Evolutionary conservation across 2,797 vertebrate genomes (phyloP).

Genomic region (Falco berigora): DNA sequence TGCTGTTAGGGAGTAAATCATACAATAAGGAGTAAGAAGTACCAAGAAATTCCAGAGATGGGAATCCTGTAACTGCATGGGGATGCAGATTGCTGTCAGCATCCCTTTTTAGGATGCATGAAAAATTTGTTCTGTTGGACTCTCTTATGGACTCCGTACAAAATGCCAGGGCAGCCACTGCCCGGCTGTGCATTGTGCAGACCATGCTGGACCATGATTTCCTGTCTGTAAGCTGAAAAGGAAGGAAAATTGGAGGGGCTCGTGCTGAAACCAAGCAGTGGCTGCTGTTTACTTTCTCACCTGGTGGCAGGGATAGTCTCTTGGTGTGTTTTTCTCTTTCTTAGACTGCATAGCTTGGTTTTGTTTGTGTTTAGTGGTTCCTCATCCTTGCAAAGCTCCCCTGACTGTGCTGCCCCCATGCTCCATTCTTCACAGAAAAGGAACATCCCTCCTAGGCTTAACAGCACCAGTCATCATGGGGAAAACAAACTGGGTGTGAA

Average conservation of each 20-base stretch:
- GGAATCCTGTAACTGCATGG: not conserved
- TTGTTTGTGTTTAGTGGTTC: not conserved
- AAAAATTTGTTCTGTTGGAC: not conserved
- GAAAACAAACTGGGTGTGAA: not conserved
- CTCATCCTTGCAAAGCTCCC: not conserved
- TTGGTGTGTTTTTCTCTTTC: not conserved
- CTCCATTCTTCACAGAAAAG: not conserved
- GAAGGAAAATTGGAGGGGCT: not conserved
- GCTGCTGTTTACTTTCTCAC: not conserved
- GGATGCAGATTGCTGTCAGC: not conserved
- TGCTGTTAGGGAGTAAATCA: not conserved
- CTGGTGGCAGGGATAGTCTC: not conserved
- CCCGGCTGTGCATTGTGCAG: not conserved
- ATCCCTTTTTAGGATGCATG: not conserved
- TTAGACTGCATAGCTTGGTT: not conserved
- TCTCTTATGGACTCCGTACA: not conserved
- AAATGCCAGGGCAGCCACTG: not conserved
- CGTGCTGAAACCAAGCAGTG: not conserved
- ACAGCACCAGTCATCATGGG: not conserved
- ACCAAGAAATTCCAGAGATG: not conserved
- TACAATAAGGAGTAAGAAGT: not conserved
- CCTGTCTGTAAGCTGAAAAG: not conserved
- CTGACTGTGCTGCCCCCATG: not conserved
- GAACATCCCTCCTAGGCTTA: not conserved
- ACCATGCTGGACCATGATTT: not conserved